Evolutionary conservation across 2,797 vertebrate genomes (phyloP).

Genomic region (Manis javanica): DNA sequence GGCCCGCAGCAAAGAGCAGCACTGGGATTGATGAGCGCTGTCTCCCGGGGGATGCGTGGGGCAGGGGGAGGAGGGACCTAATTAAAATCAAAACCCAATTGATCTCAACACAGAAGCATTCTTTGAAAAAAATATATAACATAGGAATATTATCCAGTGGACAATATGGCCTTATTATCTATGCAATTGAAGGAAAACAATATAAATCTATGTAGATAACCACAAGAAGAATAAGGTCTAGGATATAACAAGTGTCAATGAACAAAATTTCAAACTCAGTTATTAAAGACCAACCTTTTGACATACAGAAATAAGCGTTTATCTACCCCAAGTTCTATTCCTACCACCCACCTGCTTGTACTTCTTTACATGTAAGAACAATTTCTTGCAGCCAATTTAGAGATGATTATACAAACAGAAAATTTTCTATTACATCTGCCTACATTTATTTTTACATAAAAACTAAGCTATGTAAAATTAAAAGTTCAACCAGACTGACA

Average conservation of each 20-base stretch:
- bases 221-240: not conserved
- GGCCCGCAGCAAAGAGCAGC: not conserved
- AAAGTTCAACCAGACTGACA: not conserved
- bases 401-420: not conserved
- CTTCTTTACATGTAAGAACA: constrained; percentile 33
- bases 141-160: not conserved
- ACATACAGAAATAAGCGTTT: not conserved
- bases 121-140: not conserved
- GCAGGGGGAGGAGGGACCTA: not conserved
- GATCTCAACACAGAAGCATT: not conserved
- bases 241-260: not conserved
- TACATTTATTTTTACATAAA: constrained; percentile 5
- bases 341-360: not conserved
- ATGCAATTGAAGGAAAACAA: not conserved
- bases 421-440: not conserved
- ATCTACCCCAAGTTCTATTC: constrained; percentile 18
- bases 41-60: not conserved
- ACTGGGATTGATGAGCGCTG: not conserved
- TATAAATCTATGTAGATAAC: not conserved
- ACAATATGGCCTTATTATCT: not conserved
- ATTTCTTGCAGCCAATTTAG: constrained; percentile 30
- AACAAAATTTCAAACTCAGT: not conserved
- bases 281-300: constrained; percentile 21
- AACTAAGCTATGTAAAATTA: not conserved
- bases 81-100: not conserved